A percentile compares a stretch with the other conserved stretches of the same genome.
Conservation (phyloP, 2,888 invertebrate species). For the Apoderus coryli region DNA sequence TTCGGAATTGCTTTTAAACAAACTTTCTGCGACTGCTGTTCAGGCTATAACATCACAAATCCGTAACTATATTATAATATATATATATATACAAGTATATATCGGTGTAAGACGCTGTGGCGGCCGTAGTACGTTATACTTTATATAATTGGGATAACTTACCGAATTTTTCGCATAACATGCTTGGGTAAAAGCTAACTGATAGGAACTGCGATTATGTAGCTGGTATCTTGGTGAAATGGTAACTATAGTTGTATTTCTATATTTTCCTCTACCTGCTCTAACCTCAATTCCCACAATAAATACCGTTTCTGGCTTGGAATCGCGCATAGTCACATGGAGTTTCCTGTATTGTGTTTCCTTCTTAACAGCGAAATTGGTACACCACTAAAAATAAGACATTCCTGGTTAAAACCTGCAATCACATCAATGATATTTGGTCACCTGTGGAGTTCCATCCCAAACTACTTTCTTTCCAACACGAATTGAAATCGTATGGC, state of each 20-base stretch:
- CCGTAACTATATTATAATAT: background rate
- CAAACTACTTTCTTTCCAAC: constrained; percentile 50
- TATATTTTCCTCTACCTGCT: constrained; percentile 76
- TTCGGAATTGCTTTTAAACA: constrained; percentile 64
- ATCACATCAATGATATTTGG: too few species aligned
- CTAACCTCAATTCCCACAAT: constrained; percentile 82
- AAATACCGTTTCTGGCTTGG: constrained; percentile 57
- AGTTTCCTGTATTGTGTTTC: constrained; percentile 35
- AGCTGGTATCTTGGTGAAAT: constrained; percentile 86
- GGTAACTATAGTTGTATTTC: constrained; percentile 82
- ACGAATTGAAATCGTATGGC: constrained; percentile 59
- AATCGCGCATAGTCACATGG: constrained; percentile 42
- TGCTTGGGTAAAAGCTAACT: constrained; percentile 79
- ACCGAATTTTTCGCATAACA: constrained; percentile 64
- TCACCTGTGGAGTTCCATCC: constrained; percentile 40
- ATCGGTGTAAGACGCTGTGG: too few species aligned
- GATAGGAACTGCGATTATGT: constrained; percentile 70
- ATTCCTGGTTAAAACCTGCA: too few species aligned
- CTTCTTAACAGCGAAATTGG: constrained; percentile 62
- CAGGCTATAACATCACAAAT: constrained; percentile 34
- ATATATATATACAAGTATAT: too few species aligned
- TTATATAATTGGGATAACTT: constrained; percentile 24
- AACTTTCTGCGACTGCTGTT: constrained; percentile 41
- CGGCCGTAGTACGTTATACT: too few species aligned
- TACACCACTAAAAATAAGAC: constrained; percentile 57